Conservation (phyloP, 2,113 vertebrate genomes). For the Ranitomeya imitator region DNA sequence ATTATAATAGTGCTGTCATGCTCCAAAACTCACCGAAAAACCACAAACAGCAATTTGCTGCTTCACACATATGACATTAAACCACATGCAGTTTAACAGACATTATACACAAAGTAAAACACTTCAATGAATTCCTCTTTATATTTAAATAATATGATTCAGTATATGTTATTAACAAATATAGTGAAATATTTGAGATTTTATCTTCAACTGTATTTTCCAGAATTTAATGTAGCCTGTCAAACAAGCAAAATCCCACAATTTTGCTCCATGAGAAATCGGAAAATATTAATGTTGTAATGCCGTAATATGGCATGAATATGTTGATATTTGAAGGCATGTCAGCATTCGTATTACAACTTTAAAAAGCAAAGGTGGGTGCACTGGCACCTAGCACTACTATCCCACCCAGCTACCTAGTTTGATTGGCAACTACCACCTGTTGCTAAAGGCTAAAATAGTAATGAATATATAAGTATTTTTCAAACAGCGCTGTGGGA, state of each 20-base stretch:
- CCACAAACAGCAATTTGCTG: slow-evolving; percentile 53
- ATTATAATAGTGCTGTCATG: slow-evolving; percentile 53
- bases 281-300: too few species aligned
- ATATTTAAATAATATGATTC: background rate
- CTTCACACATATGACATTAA: slow-evolving; percentile 48
- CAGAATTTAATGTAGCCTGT: too few species aligned
- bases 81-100: slow-evolving; percentile 39
- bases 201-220: background rate
- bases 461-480: too few species aligned
- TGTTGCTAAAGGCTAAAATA: too few species aligned
- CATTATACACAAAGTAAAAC: background rate
- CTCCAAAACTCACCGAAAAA: slow-evolving; percentile 45
- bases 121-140: slow-evolving; percentile 32
- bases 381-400: too few species aligned
- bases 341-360: background rate
- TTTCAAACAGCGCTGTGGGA: too few species aligned
- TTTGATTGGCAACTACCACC: too few species aligned
- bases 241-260: too few species aligned
- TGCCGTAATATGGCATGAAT: background rate
- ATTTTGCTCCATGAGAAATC: too few species aligned
- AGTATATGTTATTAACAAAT: background rate
- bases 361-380: too few species aligned
- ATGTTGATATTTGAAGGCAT: background rate
- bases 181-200: background rate
- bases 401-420: too few species aligned